These are phyloP conservation scores for Canis aureus DNA, from an alignment of 2,113 vertebrate genomes.

Conservation along the genomic window DNA sequence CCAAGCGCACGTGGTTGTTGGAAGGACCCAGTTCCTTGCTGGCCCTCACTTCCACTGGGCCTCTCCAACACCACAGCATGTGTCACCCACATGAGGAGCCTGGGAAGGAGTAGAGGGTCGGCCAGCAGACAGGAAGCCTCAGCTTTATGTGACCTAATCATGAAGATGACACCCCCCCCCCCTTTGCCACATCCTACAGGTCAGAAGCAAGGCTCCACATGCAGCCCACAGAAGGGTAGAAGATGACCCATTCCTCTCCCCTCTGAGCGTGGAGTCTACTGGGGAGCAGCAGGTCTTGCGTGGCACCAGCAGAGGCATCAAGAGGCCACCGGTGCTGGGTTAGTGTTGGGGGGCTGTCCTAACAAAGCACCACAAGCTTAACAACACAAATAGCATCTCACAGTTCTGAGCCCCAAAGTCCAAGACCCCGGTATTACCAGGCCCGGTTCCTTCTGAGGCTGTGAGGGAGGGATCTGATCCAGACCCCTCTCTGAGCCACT, in stretches of 20 bases:
- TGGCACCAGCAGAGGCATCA: accelerated
- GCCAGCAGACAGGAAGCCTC: accelerated
- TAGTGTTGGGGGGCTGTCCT: background rate
- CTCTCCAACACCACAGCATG: accelerated
- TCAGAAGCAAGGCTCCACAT: background rate
- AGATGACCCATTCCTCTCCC: accelerated
- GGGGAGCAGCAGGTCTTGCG: accelerated
- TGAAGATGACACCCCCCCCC: too few species aligned
- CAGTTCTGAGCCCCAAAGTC: background rate
- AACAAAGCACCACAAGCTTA: background rate
- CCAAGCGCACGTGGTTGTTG: accelerated
- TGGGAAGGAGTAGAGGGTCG: accelerated
- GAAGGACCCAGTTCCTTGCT: accelerated
- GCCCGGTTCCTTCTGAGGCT: background rate
- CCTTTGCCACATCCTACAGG: too few species aligned
- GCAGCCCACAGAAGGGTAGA: background rate
- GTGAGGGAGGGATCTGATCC: accelerated
- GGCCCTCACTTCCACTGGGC: accelerated
- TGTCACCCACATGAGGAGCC: accelerated
- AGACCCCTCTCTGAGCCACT: background rate
- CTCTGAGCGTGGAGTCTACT: accelerated
- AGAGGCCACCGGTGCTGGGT: accelerated
- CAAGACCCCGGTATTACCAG: background rate
- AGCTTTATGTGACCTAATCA: accelerated
- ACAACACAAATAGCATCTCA: too few species aligned